A percentile compares a stretch with the other conserved stretches of the same genome.
These are phyloP conservation scores for Pristionchus japonicus DNA, from an alignment of 2,888 invertebrate genomes.

Conservation along the genomic window DNA sequence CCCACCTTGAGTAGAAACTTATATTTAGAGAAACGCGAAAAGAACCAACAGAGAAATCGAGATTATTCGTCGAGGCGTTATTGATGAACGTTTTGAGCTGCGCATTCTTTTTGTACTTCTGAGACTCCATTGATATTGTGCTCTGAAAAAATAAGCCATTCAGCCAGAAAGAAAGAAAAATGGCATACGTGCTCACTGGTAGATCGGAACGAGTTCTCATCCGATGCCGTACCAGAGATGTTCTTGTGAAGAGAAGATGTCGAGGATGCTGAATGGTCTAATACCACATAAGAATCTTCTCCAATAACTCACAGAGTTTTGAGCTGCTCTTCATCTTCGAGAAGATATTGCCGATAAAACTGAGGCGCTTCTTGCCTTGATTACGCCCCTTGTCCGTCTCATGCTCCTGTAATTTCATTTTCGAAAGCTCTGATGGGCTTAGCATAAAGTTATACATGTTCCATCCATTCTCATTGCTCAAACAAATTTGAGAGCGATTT, in stretches of 20 bases:
- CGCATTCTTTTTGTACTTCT: neutral
- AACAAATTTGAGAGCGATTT: neutral
- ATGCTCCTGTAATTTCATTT: slow-evolving; percentile 5
- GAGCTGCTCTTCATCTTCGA: slow-evolving; percentile 47
- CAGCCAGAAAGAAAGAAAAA: neutral
- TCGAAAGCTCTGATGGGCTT: too few relatives aligned
- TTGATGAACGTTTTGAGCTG: slow-evolving; percentile 32
- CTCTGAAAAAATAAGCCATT: neutral
- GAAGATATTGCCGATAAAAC: slow-evolving; percentile 30
- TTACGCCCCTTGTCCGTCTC: slow-evolving; percentile 22
- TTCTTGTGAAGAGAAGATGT: slow-evolving; percentile 28
- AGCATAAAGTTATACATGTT: too few relatives aligned
- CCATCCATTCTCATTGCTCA: too few relatives aligned
- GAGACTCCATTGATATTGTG: neutral
- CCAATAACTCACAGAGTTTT: neutral
- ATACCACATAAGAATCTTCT: too few relatives aligned
- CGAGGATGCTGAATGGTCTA: neutral
- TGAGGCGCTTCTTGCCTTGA: slow-evolving; percentile 40
- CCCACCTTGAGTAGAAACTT: neutral
- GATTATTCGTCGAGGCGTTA: neutral
- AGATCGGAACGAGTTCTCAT: slow-evolving; percentile 38
- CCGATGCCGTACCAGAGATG: neutral
- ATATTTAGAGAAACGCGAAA: neutral
- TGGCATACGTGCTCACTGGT: slow-evolving; percentile 21
- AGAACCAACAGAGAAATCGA: neutral